These are phyloP conservation scores for Periphyllus acericola DNA, from an alignment of 2,888 invertebrate genomes.

Conservation along the genomic window DNA sequence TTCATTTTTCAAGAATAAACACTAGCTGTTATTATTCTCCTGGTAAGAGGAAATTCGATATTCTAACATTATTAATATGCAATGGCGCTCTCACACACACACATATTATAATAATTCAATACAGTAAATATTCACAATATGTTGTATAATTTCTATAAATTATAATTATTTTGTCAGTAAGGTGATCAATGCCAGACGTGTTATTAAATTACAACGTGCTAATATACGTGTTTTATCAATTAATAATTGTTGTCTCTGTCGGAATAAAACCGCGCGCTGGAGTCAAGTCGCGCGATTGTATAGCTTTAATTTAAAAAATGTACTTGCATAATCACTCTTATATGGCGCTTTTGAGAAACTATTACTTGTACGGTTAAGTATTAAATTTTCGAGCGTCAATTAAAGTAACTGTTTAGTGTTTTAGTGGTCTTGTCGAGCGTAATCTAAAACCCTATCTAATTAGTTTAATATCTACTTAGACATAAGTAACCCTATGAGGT, in stretches of 20 bases:
- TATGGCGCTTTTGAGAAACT: not conserved
- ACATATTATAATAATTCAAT: not conserved
- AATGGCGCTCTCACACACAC: not conserved
- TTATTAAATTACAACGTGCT: conserved; percentile 29
- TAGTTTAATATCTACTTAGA: conserved; percentile 42
- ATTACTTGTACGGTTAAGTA: not conserved
- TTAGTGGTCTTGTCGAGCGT: conserved; percentile 9
- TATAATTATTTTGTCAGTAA: not conserved
- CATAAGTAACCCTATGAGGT: conserved; percentile 21
- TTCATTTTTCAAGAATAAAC: conserved; percentile 22
- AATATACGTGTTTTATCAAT: conserved; percentile 8
- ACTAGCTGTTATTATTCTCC: conserved; percentile 10
- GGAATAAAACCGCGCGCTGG: not conserved
- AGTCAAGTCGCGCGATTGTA: not conserved
- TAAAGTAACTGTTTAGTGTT: conserved; percentile 20
- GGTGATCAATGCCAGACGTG: not conserved
- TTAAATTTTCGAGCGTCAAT: not conserved
- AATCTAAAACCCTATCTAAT: conserved; percentile 26
- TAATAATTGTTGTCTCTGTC: not conserved
- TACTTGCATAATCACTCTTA: not conserved
- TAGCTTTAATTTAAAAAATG: not conserved
- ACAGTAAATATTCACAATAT: not conserved
- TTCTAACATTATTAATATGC: too few relatives aligned
- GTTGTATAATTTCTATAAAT: not conserved
- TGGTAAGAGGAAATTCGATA: not conserved